Evolutionary conservation across 2,113 vertebrate genomes (phyloP), one percentile per base, ranked within the genome.

Genomic region (Toxotes jaculatrix): DNA sequence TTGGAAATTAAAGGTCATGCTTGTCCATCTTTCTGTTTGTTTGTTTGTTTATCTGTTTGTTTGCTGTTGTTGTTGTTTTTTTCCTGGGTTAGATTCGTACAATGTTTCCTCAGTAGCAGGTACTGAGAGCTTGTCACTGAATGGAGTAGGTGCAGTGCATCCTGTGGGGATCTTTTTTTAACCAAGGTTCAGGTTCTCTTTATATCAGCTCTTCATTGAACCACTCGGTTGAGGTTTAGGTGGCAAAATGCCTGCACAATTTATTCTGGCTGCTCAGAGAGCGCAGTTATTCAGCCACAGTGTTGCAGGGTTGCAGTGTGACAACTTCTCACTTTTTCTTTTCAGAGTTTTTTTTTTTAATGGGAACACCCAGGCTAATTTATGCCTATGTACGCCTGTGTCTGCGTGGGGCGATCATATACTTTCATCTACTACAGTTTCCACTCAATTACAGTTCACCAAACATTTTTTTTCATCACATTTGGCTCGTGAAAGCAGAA

Each of bases 1-100:
- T 85, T 79, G 86, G 83, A 92, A 95, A 92, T 91, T 67, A 95
- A 94, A 95, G 94, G 94, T 94, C 92, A 93, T 88, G 91, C 94
- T 93, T 92, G 82, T 92, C 90, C 89, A 85, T 93, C 87, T 91
- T 83, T 91, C 66, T 72, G 21, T 77, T 62, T 88, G 38, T 87
- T 79, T 89, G 59, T 85, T 82, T 74, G 56, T 77, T 45, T 91
- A 60, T 93, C 51, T 87, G 55, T 84, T 31, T 74, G 21, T 84
- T 76, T 65, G 16, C 74, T 65, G 57, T 69, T 80, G 42, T 47
- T 69, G 71, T 79, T 86, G 76, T 72, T 73, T 62, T 34, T 77
- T 70, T 82, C 78, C 40, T 36, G 55, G 79, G 34, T 82, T 76
- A 63, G 83, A 76, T 79, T 57, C 77, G 55, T 81, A 38, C 89